Evolutionary conservation across 2,888 invertebrate genomes (phyloP).

Genomic region (Ecliptopera silaceata): DNA sequence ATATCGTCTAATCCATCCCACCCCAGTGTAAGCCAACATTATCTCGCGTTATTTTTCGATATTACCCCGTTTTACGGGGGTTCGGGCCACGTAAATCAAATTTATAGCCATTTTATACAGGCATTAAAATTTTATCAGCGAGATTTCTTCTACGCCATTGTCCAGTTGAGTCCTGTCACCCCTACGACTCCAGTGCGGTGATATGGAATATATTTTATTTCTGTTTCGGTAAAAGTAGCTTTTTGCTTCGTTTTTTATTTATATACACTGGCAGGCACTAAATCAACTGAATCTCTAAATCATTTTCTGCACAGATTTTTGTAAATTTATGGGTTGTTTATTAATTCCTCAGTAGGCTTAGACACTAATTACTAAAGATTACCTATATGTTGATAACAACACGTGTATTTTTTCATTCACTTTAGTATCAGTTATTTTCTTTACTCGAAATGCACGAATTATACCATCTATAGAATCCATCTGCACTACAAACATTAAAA

Average conservation of each 20-base stretch:
- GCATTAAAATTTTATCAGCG: constrained; percentile 81
- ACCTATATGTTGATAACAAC: too few species aligned
- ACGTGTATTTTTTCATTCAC: too few species aligned
- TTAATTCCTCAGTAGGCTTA: too few species aligned
- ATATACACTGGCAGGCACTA: too few species aligned
- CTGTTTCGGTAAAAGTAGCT: background rate
- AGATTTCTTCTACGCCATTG: constrained; percentile 76
- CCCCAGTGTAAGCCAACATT: constrained; percentile 76
- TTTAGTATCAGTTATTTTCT: too few species aligned
- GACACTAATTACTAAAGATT: too few species aligned
- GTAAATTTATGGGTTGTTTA: too few species aligned
- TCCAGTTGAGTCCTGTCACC: constrained; percentile 66
- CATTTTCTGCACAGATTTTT: too few species aligned
- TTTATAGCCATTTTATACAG: constrained; percentile 81
- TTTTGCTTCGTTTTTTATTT: background rate
- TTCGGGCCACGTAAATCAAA: constrained; percentile 78
- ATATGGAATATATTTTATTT: constrained; percentile 39
- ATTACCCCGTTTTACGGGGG: constrained; percentile 77
- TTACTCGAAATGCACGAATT: too few species aligned
- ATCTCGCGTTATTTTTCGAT: constrained; percentile 80
- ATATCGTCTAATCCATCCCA: constrained; percentile 63
- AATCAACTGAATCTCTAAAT: too few species aligned
- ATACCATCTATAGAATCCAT: too few species aligned
- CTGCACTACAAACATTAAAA: too few species aligned
- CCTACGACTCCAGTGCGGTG: constrained; percentile 55